phyloP scores from a whole-genome alignment of 1,140 invertebrate genomes.

The Propsilocerus akamusi region DNA sequence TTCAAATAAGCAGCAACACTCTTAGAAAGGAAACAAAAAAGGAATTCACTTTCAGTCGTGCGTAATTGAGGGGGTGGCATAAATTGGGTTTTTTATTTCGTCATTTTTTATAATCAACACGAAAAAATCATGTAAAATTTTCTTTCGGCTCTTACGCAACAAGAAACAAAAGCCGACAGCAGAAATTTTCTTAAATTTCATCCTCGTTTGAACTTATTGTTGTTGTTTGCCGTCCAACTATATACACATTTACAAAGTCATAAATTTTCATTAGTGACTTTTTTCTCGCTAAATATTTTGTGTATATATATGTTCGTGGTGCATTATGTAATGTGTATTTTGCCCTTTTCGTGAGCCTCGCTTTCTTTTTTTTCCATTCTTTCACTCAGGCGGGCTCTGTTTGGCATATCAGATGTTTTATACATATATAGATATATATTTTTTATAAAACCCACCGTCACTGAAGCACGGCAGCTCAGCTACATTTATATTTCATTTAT shows the following conservation, averaged over 20 bases:
- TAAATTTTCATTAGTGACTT: constrained; percentile 4
- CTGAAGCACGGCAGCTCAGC: neutral
- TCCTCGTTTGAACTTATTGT: neutral
- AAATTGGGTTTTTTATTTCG: constrained; percentile 3
- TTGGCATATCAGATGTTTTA: neutral
- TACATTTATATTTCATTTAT: constrained; percentile 3
- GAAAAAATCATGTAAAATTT: neutral
- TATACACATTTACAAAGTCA: constrained; percentile 1
- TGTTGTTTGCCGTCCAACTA: neutral
- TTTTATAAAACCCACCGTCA: too few relatives aligned
- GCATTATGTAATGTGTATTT: constrained; percentile 4
- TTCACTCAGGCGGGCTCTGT: neutral
- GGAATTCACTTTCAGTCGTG: too few relatives aligned
- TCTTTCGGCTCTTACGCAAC: neutral
- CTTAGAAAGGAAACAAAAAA: too few relatives aligned
- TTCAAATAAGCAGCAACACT: too few relatives aligned
- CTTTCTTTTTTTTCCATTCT: neutral
- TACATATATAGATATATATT: too few relatives aligned
- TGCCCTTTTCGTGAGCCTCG: neutral
- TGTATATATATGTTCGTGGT: too few relatives aligned
- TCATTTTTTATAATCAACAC: constrained; percentile 3
- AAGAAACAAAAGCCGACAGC: too few relatives aligned
- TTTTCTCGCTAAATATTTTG: constrained; percentile 3
- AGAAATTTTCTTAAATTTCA: constrained; percentile 1
- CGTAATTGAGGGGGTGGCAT: neutral